A percentile compares a stretch with the other conserved stretches of the same genome.
phyloP scores from a whole-genome alignment of 2,797 vertebrate genomes.

The Buceros bicornis region DNA sequence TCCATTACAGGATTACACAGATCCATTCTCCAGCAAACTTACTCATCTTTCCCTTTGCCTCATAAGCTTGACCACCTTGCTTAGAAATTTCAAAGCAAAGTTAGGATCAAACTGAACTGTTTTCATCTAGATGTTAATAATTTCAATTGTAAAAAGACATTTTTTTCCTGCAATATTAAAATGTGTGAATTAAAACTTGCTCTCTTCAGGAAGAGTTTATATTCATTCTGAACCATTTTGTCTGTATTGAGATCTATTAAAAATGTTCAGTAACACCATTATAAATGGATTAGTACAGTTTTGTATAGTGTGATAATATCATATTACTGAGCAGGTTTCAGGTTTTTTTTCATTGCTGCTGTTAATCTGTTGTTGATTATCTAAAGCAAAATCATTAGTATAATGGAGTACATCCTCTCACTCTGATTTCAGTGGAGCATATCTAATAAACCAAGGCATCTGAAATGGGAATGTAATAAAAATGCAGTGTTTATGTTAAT shows the following conservation, averaged over 20 bases:
- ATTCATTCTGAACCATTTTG: neutral
- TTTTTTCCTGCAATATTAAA: neutral
- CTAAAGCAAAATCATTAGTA: neutral
- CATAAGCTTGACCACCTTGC: neutral
- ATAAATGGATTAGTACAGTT: neutral
- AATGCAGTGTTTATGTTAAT: neutral
- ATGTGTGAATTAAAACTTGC: neutral
- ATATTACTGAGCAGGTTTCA: neutral
- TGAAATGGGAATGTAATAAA: neutral
- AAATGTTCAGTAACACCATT: neutral
- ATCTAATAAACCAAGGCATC: neutral
- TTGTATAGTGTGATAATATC: neutral
- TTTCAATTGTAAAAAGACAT: neutral
- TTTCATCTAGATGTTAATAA: neutral
- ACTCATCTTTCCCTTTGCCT: neutral
- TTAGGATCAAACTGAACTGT: neutral
- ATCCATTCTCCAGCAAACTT: neutral
- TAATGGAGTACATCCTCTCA: neutral
- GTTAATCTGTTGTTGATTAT: constrained; percentile 12
- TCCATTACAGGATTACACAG: neutral
- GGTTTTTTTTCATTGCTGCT: neutral
- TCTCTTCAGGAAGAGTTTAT: neutral
- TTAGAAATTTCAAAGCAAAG: neutral
- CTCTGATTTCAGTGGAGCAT: neutral
- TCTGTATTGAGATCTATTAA: neutral